Conservation (phyloP, 2,113 vertebrate genomes). For the Paradisaea rubra region DNA sequence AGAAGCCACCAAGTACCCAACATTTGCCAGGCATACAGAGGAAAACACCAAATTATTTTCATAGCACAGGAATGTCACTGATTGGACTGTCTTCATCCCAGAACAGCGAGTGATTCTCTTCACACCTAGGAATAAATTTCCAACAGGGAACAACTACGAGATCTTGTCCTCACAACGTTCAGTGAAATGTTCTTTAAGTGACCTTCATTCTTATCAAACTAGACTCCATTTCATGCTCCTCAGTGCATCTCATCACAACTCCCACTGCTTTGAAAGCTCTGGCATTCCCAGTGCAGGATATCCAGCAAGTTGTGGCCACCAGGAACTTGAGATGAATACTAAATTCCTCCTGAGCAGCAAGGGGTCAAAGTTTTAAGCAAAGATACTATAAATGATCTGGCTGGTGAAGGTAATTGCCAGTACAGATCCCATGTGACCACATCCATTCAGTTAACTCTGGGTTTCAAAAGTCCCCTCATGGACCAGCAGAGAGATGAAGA, state of each 20-base stretch:
- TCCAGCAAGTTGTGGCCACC: neutral
- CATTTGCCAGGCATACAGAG: neutral
- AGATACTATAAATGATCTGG: neutral
- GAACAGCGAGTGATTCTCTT: neutral
- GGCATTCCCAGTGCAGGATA: neutral
- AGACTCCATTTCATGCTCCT: neutral
- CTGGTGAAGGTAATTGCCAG: neutral
- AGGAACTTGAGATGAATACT: neutral
- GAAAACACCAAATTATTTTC: neutral
- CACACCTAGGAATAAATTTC: neutral
- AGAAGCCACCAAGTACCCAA: neutral
- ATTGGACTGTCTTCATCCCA: neutral
- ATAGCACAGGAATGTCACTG: neutral
- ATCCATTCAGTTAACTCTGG: neutral
- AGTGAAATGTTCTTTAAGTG: neutral
- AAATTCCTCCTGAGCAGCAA: neutral
- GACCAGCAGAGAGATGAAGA: neutral
- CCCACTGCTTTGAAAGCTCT: neutral
- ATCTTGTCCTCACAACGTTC: neutral
- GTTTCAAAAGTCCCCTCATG: neutral
- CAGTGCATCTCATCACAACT: neutral
- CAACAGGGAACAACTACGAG: neutral
- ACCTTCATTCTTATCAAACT: neutral
- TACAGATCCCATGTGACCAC: neutral
- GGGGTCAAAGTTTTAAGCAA: neutral